Conservation (phyloP, 2,888 invertebrate genomes). For the Hydropsyche betteni region DNA sequence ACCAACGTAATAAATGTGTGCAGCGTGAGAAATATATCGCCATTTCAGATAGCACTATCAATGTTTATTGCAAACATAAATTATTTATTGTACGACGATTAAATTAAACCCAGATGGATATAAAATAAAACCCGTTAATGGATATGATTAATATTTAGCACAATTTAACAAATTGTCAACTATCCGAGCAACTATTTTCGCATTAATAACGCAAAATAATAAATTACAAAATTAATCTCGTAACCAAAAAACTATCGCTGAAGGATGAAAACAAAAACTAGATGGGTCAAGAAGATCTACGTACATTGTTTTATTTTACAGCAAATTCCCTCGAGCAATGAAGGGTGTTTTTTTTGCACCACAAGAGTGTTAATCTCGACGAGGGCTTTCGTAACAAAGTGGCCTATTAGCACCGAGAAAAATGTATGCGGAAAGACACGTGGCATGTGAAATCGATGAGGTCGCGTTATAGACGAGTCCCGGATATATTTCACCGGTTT, state of each 20-base stretch:
- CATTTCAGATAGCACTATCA: neutral
- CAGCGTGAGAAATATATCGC: neutral
- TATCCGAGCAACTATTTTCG: too few species aligned
- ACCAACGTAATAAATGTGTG: constrained; percentile 1
- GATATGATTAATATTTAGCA: too few species aligned
- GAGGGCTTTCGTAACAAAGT: constrained; percentile 39
- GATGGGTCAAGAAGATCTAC: neutral
- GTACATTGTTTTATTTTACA: constrained; percentile 11
- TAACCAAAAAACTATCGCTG: too few species aligned
- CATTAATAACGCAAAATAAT: too few species aligned
- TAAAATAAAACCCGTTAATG: too few species aligned
- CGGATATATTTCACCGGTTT: constrained; percentile 34
- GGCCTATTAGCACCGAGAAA: constrained; percentile 33
- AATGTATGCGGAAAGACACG: constrained; percentile 30
- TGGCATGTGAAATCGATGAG: constrained; percentile 35
- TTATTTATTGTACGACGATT: neutral
- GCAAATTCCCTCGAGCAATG: too few species aligned
- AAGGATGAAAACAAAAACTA: too few species aligned
- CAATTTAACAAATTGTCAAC: too few species aligned
- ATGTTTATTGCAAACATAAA: constrained; percentile 4
- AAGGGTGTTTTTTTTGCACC: neutral
- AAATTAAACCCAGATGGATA: neutral
- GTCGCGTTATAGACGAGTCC: constrained; percentile 24
- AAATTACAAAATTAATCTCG: too few species aligned
- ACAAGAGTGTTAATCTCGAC: constrained; percentile 35